phyloP scores from a whole-genome alignment of 1,140 invertebrate species.

The Fopius arisanus region DNA sequence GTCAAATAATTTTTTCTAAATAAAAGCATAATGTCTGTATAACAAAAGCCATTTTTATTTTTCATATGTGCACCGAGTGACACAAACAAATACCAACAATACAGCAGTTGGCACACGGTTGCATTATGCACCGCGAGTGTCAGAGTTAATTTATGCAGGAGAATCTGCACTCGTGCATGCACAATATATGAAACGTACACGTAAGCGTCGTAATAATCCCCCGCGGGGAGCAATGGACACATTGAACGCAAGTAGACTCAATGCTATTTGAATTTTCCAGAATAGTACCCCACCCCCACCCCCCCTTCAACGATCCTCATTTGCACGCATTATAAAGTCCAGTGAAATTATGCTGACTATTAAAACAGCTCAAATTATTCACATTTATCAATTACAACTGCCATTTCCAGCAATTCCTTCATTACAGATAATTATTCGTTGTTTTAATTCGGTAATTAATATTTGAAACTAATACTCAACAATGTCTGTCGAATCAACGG shows the following conservation, averaged over 20 bases:
- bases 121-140: slow-evolving; percentile 1
- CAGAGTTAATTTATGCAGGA: slow-evolving; percentile 24
- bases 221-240: background rate
- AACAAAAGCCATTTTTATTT: background rate
- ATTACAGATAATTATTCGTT: no score
- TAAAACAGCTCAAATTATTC: background rate
- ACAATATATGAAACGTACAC: slow-evolving; percentile 3
- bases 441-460: no score
- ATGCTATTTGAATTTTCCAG: background rate
- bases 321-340: background rate
- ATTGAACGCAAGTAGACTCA: background rate
- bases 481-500: no score
- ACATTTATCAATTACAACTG: background rate
- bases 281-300: background rate
- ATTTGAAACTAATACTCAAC: no score
- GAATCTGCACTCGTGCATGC: slow-evolving; percentile 18
- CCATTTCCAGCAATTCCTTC: no score
- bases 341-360: background rate
- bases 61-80: background rate
- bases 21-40: no score
- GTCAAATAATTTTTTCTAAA: no score
- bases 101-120: background rate
- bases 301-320: background rate
- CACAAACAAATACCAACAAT: slow-evolving; percentile 1
- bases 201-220: background rate